Percentiles rank a stretch among this genome's conserved stretches.
These are phyloP conservation scores for Chymomyza procnemis DNA, from an alignment of 2,888 invertebrate genomes.

Conservation along the genomic window DNA sequence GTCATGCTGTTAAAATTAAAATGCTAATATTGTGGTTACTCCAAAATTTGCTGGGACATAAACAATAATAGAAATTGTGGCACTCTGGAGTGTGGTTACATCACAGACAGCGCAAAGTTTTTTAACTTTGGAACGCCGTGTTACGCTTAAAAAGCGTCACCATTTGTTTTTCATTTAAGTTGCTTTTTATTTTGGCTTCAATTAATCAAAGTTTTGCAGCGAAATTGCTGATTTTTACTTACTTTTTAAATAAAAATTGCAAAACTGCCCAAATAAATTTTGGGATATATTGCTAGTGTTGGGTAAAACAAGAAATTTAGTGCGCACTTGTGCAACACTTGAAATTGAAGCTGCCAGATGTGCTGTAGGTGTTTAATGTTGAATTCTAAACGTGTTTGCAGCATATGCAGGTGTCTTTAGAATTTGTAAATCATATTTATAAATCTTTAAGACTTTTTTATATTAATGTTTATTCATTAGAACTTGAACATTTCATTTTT, in stretches of 20 bases:
- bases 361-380: background rate
- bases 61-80: conserved; percentile 5
- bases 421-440: background rate
- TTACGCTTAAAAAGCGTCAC: no score
- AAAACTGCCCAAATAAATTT: conserved; percentile 57
- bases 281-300: conserved; percentile 44
- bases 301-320: conserved; percentile 31
- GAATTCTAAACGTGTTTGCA: background rate
- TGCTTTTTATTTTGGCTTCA: background rate
- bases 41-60: conserved; percentile 1
- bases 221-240: conserved; percentile 32
- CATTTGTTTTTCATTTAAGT: background rate
- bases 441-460: background rate
- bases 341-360: conserved; percentile 19
- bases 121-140: background rate
- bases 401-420: background rate
- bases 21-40: background rate
- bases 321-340: conserved; percentile 17
- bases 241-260: conserved; percentile 53
- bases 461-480: background rate
- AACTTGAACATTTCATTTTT: background rate
- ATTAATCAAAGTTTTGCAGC: background rate
- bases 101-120: conserved; percentile 24
- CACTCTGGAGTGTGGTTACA: conserved; percentile 27
- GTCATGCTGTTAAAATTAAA: conserved; percentile 71